Percentiles rank a stretch among this genome's conserved stretches.
These are phyloP conservation scores for Scrobipalpa costella DNA, from an alignment of 2,888 invertebrate species.

Conservation along the genomic window DNA sequence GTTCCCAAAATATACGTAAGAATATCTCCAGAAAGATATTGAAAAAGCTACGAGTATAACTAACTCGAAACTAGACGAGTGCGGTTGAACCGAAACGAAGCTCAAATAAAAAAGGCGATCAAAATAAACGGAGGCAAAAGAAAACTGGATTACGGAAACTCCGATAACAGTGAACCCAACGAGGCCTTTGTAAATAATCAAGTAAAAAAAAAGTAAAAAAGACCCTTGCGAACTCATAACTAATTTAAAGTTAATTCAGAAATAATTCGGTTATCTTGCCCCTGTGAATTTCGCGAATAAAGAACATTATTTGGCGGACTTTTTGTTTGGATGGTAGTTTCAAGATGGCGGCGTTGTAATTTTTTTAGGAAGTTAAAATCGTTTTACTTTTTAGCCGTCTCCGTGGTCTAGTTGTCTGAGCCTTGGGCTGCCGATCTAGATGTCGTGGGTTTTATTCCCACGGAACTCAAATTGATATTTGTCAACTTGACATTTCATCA, in stretches of 20 bases:
- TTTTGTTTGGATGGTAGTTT: background rate
- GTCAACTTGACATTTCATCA: no score
- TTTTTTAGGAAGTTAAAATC: background rate
- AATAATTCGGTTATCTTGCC: conserved; percentile 23
- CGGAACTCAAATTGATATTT: no score
- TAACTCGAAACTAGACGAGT: background rate
- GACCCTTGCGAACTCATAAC: conserved; percentile 28
- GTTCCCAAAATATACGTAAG: no score
- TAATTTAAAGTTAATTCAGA: conserved; percentile 25
- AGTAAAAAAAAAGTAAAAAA: conserved; percentile 25
- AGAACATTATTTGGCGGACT: conserved; percentile 6
- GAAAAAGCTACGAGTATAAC: no score
- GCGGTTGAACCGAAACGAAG: background rate
- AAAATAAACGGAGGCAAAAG: conserved; percentile 11
- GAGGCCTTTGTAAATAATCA: conserved; percentile 30
- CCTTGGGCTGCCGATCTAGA: no score
- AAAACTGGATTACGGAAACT: conserved; percentile 33
- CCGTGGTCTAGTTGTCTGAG: no score
- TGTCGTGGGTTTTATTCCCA: no score
- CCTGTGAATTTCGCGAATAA: conserved; percentile 15
- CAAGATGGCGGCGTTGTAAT: background rate
- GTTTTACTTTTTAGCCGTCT: background rate
- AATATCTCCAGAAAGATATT: no score
- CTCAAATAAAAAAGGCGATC: background rate
- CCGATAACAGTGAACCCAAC: conserved; percentile 28